Evolutionary conservation across 2,113 vertebrate species (phyloP), one percentile per base, ranked within the genome.

Genomic region (Pleuronectes platessa): DNA sequence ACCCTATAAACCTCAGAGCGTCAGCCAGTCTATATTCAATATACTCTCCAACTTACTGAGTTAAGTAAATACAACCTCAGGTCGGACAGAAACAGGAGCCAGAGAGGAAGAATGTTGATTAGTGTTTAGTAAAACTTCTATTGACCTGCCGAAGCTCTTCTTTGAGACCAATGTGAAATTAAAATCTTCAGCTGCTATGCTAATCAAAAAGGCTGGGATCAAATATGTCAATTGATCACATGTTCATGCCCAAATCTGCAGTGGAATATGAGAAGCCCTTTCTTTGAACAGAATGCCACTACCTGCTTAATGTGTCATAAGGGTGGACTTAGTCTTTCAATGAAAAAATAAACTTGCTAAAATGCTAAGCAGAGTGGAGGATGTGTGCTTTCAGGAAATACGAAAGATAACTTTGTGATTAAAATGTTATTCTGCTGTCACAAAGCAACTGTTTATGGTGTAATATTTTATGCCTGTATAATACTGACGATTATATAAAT

Each of bases 21-120:
- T 74, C 83, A 82, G 65, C 23, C 79, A 69, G 64, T 70, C 79
- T 72, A 72, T 80, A 82, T 86, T 86, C 70, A 85, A 83, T 77
- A 82, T 78, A 79, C 66, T 73, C 77, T 59, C 61, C 58, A 69
- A 63, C 61, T 58, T 79, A 77, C 78, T 56, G 40, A 58, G 24
- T 81, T 68, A 66, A 70, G 70, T 79, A 77, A 84, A 78, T 60
- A 73, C 45, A 59, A 58, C 35, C 5, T 54, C 12, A n/a, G 26
- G 55, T 58, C 24, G 58, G 58, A 74, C 23, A 77, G 64, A 76
- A 55, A 70, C 68, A 35, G 71, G 72, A 74, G 70, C 64, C 40
- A 45, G 67, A 72, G 54, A 11, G 17, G 56, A 70, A 70, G 71
- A 84, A 83, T 86, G 83, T 62, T 68, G 69, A 71, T 78, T 49